Evolutionary conservation across 2,888 invertebrate species (phyloP).

Genomic region (Drosophila subsilvestris): DNA sequence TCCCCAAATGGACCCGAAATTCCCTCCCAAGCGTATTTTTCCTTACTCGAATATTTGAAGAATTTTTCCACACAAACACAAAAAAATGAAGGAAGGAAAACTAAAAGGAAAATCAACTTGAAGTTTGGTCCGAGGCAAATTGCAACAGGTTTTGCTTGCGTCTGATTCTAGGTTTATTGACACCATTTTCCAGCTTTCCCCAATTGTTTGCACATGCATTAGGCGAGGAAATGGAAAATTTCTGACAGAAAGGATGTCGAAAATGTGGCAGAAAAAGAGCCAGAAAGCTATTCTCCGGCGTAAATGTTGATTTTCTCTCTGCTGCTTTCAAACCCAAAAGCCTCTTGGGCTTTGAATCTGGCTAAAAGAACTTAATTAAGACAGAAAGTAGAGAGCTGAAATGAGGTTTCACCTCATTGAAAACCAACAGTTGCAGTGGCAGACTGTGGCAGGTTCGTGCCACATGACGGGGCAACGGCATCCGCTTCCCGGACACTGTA

Average conservation of each 20-base stretch:
- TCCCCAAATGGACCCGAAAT: conserved; percentile 26
- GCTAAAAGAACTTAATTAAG: conserved; percentile 72
- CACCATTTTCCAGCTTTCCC: conserved; percentile 37
- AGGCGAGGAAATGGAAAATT: conserved; percentile 41
- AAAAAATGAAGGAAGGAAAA: conserved; percentile 1
- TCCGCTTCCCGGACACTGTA: conserved; percentile 23
- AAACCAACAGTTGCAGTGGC: neutral
- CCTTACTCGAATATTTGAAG: conserved; percentile 18
- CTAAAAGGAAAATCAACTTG: conserved; percentile 18
- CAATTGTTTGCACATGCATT: conserved; percentile 78
- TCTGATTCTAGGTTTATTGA: conserved; percentile 30
- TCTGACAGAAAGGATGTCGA: neutral
- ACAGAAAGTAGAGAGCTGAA: conserved; percentile 41
- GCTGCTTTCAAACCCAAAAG: neutral
- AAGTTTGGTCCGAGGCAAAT: conserved; percentile 2
- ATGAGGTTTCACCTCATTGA: conserved; percentile 15
- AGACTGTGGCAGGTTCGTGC: conserved; percentile 48
- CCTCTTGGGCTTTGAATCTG: conserved; percentile 55
- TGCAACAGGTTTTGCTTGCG: conserved; percentile 30
- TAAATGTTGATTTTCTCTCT: conserved; percentile 13
- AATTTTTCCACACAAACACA: conserved; percentile 19
- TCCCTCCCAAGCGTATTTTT: conserved; percentile 20
- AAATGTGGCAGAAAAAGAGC: conserved; percentile 9
- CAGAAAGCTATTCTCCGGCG: neutral
- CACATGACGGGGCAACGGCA: conserved; percentile 48